phyloP scores from a whole-genome alignment of 2,797 vertebrate genomes.

The Gadopsis bispinosus region DNA sequence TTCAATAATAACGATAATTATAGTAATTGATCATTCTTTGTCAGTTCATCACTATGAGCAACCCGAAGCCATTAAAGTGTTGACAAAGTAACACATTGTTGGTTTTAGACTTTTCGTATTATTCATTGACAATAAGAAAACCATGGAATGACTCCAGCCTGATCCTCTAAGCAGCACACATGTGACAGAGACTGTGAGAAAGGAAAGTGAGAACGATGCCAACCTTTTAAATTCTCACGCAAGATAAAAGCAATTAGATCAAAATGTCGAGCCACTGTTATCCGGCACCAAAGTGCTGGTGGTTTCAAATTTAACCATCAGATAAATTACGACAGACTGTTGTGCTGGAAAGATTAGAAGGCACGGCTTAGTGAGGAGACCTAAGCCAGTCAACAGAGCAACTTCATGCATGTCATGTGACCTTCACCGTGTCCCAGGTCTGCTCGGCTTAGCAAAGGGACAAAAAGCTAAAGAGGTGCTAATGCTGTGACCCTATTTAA shows the following conservation, averaged over 20 bases:
- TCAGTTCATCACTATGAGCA: too few relatives aligned
- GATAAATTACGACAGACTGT: conserved; percentile 49
- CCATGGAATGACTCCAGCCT: not conserved
- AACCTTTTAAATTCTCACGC: conserved; percentile 32
- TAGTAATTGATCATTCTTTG: too few relatives aligned
- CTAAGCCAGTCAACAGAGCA: conserved; percentile 34
- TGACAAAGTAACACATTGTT: not conserved
- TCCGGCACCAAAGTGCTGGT: conserved; percentile 22
- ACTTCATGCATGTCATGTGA: conserved; percentile 32
- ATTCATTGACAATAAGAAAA: not conserved
- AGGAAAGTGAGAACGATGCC: not conserved
- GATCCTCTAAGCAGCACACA: not conserved
- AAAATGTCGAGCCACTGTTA: conserved; percentile 31
- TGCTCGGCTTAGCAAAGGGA: not conserved
- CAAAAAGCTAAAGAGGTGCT: not conserved
- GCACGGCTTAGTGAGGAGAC: conserved; percentile 50
- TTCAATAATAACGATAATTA: too few relatives aligned
- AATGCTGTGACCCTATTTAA: not conserved
- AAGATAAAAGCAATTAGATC: conserved; percentile 47
- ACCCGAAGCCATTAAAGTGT: too few relatives aligned
- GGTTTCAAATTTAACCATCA: conserved; percentile 30
- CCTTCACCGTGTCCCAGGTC: conserved; percentile 8
- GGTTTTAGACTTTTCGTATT: not conserved
- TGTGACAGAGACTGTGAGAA: not conserved
- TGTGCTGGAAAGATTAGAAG: conserved; percentile 49